Percentiles rank a stretch among this genome's conserved stretches.
Conservation (phyloP, 2,797 vertebrate genomes). For the Vireo griseus region DNA sequence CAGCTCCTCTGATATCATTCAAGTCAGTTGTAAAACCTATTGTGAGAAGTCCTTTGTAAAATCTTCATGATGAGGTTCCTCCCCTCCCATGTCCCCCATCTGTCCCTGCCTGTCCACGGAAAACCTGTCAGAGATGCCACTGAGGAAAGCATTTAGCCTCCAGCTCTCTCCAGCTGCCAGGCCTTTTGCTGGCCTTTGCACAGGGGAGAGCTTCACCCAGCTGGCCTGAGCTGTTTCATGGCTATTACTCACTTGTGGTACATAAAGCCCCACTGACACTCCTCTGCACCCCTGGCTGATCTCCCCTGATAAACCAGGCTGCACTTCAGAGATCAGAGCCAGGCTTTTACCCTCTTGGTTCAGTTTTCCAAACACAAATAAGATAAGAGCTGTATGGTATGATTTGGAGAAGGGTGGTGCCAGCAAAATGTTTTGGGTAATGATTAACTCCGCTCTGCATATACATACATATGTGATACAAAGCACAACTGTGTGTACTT, state of each 20-base stretch:
- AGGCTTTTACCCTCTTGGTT: not conserved
- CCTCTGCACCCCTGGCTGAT: not conserved
- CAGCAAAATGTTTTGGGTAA: constrained; percentile 21
- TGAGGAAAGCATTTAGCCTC: not conserved
- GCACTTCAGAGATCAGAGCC: constrained; percentile 40
- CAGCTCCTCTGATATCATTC: constrained; percentile 1
- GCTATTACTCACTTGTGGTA: not conserved
- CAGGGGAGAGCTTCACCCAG: not conserved
- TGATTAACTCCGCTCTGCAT: not conserved
- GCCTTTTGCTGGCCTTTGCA: not conserved
- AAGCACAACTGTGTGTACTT: not conserved
- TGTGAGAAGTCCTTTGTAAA: constrained; percentile 23
- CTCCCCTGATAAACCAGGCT: not conserved
- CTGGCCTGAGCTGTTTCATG: not conserved
- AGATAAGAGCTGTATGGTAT: constrained; percentile 24
- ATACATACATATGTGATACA: not conserved
- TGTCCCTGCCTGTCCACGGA: not conserved
- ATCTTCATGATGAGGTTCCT: not conserved
- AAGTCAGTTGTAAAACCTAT: constrained; percentile 22
- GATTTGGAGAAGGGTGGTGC: constrained; percentile 19
- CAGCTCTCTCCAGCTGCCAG: not conserved
- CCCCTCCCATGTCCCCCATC: not conserved
- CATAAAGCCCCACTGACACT: constrained; percentile 6
- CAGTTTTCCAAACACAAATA: not conserved
- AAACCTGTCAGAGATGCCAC: not conserved